A percentile compares a stretch with the other conserved stretches of the same genome.
Conservation (phyloP, 1,140 invertebrate species). For the Goniozus legneri region DNA sequence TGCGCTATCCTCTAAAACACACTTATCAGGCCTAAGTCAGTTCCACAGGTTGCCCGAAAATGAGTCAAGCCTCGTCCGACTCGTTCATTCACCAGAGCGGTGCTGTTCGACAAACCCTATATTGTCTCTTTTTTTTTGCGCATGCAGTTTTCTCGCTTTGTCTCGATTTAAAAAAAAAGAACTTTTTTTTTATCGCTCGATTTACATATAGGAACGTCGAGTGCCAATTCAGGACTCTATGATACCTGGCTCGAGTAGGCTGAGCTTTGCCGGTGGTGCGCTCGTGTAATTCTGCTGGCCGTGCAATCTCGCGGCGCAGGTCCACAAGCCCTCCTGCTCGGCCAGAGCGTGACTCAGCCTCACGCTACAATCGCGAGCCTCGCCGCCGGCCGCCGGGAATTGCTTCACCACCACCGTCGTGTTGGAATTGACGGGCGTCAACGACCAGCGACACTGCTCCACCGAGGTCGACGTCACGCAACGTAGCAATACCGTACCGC, state of each 20-base stretch:
- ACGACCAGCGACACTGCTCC: conserved; percentile 50
- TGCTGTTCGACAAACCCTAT: no score
- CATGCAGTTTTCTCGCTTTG: no score
- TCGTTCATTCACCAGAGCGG: no score
- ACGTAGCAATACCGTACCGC: conserved; percentile 40
- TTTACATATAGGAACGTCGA: conserved; percentile 13
- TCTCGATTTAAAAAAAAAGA: no score
- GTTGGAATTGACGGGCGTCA: conserved; percentile 44
- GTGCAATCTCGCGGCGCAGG: conserved; percentile 42
- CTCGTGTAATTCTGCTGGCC: conserved; percentile 43
- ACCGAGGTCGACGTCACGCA: conserved; percentile 45
- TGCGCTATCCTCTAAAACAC: no score
- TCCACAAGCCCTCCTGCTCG: conserved; percentile 49
- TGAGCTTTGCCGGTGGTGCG: conserved; percentile 51
- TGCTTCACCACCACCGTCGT: conserved; percentile 51
- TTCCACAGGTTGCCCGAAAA: no score
- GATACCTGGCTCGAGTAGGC: conserved; percentile 51
- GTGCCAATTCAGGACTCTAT: conserved; percentile 31
- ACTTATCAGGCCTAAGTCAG: no score
- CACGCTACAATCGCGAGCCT: conserved; percentile 48
- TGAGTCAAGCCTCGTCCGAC: no score
- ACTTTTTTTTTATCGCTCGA: no score
- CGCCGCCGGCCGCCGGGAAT: conserved; percentile 41
- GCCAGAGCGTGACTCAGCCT: conserved; percentile 41
- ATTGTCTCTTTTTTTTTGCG: no score